A percentile compares a stretch with the other conserved stretches of the same genome.
Evolutionary conservation across 2,113 vertebrate genomes (phyloP).

Genomic region (Eurystomus gularis): DNA sequence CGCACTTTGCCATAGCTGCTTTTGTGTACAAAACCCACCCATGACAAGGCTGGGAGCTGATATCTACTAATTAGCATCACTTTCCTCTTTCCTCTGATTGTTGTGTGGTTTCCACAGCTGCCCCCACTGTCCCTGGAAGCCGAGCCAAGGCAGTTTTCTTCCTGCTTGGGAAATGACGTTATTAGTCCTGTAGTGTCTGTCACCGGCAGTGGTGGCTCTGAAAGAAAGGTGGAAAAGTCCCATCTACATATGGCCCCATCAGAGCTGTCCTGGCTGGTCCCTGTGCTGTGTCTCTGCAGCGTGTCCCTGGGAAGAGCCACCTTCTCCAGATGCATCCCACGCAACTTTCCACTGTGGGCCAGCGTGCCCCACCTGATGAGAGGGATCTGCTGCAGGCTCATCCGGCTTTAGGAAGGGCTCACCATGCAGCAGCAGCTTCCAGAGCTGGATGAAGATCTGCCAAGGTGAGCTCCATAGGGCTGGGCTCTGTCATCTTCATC

Average conservation of each 20-base stretch:
- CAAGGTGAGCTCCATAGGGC: too few relatives aligned
- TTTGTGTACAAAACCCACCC: neutral
- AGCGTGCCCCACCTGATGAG: fast-evolving
- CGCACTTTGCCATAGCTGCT: neutral
- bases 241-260: fast-evolving
- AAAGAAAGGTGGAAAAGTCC: neutral
- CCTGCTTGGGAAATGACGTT: neutral
- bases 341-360: neutral
- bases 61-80: neutral
- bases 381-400: neutral
- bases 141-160: neutral
- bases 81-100: slow-evolving; percentile 11
- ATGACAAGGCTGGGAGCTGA: neutral
- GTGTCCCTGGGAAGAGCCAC: fast-evolving
- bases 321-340: fast-evolving
- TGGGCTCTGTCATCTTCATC: too few relatives aligned
- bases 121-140: neutral
- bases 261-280: neutral
- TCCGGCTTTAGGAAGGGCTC: neutral
- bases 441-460: neutral
- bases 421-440: neutral
- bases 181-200: fast-evolving
- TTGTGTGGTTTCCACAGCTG: neutral
- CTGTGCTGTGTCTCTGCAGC: fast-evolving
- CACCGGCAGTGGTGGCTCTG: neutral